phyloP scores from a whole-genome alignment of 2,888 invertebrate species.

The Oscheius sp. region DNA sequence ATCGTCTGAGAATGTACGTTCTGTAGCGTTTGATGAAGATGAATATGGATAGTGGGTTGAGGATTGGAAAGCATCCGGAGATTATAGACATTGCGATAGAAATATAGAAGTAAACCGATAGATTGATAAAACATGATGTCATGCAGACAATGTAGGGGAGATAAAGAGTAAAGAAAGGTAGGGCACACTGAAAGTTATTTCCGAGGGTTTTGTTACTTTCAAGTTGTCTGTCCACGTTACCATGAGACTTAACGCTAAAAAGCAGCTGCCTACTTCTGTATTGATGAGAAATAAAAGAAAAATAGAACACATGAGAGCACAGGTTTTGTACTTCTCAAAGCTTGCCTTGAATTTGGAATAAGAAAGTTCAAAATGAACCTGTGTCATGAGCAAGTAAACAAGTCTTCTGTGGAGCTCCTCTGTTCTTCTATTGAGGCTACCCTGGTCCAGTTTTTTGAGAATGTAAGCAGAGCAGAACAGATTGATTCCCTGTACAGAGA shows the following conservation, averaged over 20 bases:
- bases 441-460: not conserved
- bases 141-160: not conserved
- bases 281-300: not conserved
- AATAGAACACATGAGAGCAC: not conserved
- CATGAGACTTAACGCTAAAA: not conserved
- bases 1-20: not conserved
- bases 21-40: conserved; percentile 1
- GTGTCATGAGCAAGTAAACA: conserved; percentile 7
- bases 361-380: not conserved
- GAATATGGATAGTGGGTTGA: conserved; percentile 2
- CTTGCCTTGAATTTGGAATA: not conserved
- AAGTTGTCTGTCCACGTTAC: not conserved
- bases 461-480: conserved; percentile 5
- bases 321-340: not conserved
- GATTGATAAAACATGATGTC: not conserved
- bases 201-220: not conserved
- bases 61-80: conserved; percentile 8
- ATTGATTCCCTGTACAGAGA: conserved; percentile 8
- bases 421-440: not conserved
- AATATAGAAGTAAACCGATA: not conserved
- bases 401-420: not conserved
- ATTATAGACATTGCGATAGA: not conserved
- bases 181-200: conserved; percentile 12
- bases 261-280: not conserved
- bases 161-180: conserved; percentile 6